These are phyloP conservation scores for Catharus fuscescens DNA, from an alignment of 2,113 vertebrate species.

Conservation along the genomic window DNA sequence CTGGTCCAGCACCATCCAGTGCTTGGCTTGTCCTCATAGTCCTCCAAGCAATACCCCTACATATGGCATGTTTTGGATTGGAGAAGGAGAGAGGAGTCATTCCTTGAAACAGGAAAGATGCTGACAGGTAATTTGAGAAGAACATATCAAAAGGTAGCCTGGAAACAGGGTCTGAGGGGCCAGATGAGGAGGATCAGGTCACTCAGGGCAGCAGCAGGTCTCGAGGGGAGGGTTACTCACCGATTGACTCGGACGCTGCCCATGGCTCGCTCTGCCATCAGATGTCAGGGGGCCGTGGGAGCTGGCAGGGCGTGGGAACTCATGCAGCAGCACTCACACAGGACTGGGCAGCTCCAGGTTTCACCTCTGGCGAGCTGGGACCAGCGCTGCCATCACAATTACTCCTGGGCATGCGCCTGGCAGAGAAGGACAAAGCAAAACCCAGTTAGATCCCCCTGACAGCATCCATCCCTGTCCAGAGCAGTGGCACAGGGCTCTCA, in stretches of 20 bases:
- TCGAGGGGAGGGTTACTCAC: slow-evolving; percentile 36
- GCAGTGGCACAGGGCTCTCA: rapidly evolving
- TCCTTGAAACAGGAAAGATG: neutral
- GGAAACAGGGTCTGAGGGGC: neutral
- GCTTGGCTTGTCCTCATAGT: neutral
- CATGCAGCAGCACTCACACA: slow-evolving; percentile 13
- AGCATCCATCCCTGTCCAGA: neutral
- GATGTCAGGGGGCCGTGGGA: neutral
- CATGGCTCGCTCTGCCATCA: slow-evolving; percentile 64
- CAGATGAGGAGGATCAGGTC: neutral
- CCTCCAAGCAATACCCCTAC: neutral
- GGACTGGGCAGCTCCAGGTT: neutral
- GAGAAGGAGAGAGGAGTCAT: neutral
- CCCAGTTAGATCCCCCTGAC: neutral
- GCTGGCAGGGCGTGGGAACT: neutral
- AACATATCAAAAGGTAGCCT: neutral
- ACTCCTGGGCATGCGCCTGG: neutral
- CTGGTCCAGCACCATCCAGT: neutral
- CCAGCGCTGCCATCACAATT: neutral
- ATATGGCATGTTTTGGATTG: neutral
- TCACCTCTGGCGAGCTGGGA: neutral
- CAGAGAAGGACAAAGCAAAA: neutral
- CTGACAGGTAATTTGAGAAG: neutral
- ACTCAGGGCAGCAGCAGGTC: neutral
- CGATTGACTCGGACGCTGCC: slow-evolving; percentile 69